phyloP scores from a whole-genome alignment of 2,888 invertebrate genomes.

The Phania funesta region DNA sequence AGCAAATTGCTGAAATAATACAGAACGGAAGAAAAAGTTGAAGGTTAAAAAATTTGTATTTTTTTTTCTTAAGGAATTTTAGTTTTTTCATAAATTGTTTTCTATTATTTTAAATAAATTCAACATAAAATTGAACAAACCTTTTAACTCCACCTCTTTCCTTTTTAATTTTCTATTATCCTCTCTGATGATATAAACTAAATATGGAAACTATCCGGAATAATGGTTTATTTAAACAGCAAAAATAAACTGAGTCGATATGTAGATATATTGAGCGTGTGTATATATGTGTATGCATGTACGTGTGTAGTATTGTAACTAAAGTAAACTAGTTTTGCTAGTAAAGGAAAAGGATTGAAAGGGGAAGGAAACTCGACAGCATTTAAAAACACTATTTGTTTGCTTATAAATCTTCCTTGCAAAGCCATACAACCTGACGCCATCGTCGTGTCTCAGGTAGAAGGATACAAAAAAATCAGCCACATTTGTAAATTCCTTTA shows the following conservation, averaged over 20 bases:
- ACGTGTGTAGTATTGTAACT: background rate
- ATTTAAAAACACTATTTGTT: too few relatives aligned
- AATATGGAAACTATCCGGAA: background rate
- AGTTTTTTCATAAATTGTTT: slow-evolving; percentile 24
- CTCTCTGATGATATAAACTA: background rate
- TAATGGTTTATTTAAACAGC: background rate
- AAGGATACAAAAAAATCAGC: too few relatives aligned
- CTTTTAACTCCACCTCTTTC: slow-evolving; percentile 8
- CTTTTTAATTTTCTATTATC: background rate
- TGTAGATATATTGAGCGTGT: background rate
- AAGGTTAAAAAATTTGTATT: background rate
- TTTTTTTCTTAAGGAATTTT: slow-evolving; percentile 2
- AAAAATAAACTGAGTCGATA: background rate
- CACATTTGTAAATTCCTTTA: too few relatives aligned
- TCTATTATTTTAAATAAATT: slow-evolving; percentile 54
- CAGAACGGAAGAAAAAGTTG: background rate
- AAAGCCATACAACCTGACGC: too few relatives aligned
- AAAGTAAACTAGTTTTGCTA: background rate
- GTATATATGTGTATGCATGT: too few relatives aligned
- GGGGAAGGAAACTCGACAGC: background rate
- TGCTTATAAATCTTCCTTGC: too few relatives aligned
- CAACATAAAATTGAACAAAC: slow-evolving; percentile 36
- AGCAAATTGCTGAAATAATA: slow-evolving; percentile 32
- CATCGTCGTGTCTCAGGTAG: too few relatives aligned
- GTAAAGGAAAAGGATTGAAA: background rate